A percentile compares a stretch with the other conserved stretches of the same genome.
Conservation (phyloP, 53 echinoderm and acorn worm species). For the Temnopleurus reevesii region DNA sequence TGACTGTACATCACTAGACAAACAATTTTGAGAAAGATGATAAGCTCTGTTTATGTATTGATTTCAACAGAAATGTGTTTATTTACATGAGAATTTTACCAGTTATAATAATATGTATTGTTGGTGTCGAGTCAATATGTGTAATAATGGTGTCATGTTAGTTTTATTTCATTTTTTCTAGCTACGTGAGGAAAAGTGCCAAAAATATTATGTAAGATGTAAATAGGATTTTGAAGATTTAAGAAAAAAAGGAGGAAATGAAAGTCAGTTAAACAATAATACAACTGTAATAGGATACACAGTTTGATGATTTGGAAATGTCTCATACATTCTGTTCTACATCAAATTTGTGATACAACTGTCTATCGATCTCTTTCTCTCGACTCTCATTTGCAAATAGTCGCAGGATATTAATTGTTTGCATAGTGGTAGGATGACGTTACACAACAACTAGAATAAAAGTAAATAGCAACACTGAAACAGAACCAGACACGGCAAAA, state of each 20-base stretch:
- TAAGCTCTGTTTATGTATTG: conserved; percentile 56
- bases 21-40: conserved; percentile 35
- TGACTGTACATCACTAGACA: conserved; percentile 51
- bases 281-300: conserved; percentile 33
- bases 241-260: neutral
- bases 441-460: neutral
- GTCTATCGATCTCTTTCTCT: neutral
- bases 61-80: conserved; percentile 53
- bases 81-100: conserved; percentile 21
- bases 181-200: conserved; percentile 58
- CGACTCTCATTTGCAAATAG: neutral
- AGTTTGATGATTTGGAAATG: neutral
- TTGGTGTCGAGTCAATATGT: conserved; percentile 54
- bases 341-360: neutral
- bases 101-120: conserved; percentile 41
- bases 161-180: conserved; percentile 41
- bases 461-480: neutral
- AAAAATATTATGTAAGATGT: conserved; percentile 58
- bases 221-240: conserved; percentile 54
- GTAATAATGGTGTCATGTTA: conserved; percentile 57
- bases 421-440: neutral
- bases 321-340: conserved; percentile 19
- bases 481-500: neutral
- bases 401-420: conserved; percentile 3
- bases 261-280: neutral